Evolutionary conservation across 2,113 vertebrate genomes (phyloP), one percentile per base, ranked within the genome.

Genomic region (Meriones unguiculatus): DNA sequence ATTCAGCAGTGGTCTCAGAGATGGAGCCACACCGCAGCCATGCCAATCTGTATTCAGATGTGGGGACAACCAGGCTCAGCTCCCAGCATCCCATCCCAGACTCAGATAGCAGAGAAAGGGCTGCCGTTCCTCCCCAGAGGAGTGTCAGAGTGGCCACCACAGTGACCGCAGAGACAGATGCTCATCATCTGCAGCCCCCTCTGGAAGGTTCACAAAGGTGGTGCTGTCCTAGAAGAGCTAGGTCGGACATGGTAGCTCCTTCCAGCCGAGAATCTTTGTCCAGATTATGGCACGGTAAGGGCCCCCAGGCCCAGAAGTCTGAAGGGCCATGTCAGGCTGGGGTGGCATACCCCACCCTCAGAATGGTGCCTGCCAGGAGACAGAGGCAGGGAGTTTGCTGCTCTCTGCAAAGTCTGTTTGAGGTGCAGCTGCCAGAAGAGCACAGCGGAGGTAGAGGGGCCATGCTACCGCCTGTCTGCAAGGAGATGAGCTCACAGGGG

Each of bases 341-440:
- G 1, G 64, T 13, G 41, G 11, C 6, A n/a, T 2, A 10, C n/a
- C 35, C 4, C 8, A 22, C 22, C 67, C 62, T 77, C 65, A 38
- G 20, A 5, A 52, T 17, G 4, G 46, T n/a, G 30, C 30, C 30
- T 7, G 6, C 46, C 14, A 0, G 0, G 0, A 52, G 6, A 13
- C 80, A 69, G 54, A 57, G 38, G 38, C 28, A 4, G 86, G 0
- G 2, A 2, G 69, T 75, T 10, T 0, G 3, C 4, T 41, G 87
- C 54, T 4, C 12, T 25, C 30, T 25, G 32, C 20, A 17, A 62
- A 35, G 65, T 76, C 80, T 70, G 52, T 62, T 35, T 0, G 0
- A 50, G 13, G 41, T 13, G 52, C 9, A 15, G 46, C 41, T 2
- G 1, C 5, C 32, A 20, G 86, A 28, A 0, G 7, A 15, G 0